Evolutionary conservation across 2,888 invertebrate genomes (phyloP).

Genomic region (Pristionchus arcanus): DNA sequence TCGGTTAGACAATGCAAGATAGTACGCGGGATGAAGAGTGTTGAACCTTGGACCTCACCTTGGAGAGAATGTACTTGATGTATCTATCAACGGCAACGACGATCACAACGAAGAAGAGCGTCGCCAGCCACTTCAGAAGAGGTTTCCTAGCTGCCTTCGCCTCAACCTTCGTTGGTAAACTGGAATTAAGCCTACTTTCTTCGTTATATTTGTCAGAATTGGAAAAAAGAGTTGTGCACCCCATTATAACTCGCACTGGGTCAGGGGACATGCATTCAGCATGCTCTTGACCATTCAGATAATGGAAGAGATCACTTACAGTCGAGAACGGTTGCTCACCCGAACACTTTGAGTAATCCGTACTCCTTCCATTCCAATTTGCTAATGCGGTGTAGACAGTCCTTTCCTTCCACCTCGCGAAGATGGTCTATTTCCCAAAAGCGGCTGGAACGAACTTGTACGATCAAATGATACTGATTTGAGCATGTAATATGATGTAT

Average conservation of each 20-base stretch:
- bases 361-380: constrained; percentile 63
- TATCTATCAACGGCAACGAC: constrained; percentile 65
- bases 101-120: constrained; percentile 63
- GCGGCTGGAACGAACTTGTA: constrained; percentile 58
- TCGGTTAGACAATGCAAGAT: not conserved
- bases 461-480: not conserved
- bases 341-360: constrained; percentile 66
- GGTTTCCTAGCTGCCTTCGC: constrained; percentile 64
- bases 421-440: constrained; percentile 75
- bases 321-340: constrained; percentile 53
- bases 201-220: no score
- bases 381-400: constrained; percentile 61
- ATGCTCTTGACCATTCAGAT: not conserved
- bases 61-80: constrained; percentile 28
- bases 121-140: constrained; percentile 69
- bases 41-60: not conserved
- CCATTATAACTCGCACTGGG: no score
- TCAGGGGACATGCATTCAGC: no score
- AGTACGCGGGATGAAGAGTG: not conserved
- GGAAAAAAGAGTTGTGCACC: no score
- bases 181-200: constrained; percentile 17
- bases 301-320: not conserved
- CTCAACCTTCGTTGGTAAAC: constrained; percentile 69
- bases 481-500: no score
- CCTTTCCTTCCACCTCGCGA: constrained; percentile 60